phyloP scores from a whole-genome alignment of 2,888 invertebrate genomes.

The Ommatoiulus sabulosus region DNA sequence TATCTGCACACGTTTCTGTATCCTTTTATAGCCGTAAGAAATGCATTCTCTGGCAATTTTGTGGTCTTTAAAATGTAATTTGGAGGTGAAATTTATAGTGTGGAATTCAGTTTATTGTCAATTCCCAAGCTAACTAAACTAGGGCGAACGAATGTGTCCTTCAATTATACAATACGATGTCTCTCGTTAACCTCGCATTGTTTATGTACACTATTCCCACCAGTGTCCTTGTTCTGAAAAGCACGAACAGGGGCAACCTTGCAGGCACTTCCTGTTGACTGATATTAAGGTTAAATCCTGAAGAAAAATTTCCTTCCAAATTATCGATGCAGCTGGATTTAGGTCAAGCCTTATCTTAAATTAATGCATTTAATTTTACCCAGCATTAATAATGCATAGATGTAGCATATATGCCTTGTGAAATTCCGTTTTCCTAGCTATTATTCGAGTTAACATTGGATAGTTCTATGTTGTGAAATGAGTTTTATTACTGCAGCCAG shows the following conservation, averaged over 20 bases:
- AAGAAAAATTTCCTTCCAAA: not conserved
- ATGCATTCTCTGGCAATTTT: not conserved
- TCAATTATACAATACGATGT: not conserved
- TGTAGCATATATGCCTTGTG: not conserved
- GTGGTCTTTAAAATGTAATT: not conserved
- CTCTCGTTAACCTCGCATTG: not conserved
- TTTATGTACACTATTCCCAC: not conserved
- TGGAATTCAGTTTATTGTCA: not conserved
- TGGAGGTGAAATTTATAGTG: not conserved
- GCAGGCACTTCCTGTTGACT: not conserved
- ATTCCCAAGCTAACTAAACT: not conserved
- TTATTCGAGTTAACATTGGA: not conserved
- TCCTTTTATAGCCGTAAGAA: too few species aligned
- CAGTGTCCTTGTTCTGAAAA: not conserved
- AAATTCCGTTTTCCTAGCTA: not conserved
- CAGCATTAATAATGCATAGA: not conserved
- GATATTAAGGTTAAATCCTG: slow-evolving; percentile 1
- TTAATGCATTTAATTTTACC: not conserved
- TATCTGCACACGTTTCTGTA: too few species aligned
- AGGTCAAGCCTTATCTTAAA: not conserved
- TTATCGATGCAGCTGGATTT: not conserved
- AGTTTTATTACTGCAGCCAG: not conserved
- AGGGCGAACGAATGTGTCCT: not conserved
- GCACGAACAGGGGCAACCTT: not conserved
- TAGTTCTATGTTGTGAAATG: not conserved